A percentile compares a stretch with the other conserved stretches of the same genome.
These are phyloP conservation scores for Proctacanthus coquilletti DNA, from an alignment of 1,140 invertebrate species.

Conservation along the genomic window DNA sequence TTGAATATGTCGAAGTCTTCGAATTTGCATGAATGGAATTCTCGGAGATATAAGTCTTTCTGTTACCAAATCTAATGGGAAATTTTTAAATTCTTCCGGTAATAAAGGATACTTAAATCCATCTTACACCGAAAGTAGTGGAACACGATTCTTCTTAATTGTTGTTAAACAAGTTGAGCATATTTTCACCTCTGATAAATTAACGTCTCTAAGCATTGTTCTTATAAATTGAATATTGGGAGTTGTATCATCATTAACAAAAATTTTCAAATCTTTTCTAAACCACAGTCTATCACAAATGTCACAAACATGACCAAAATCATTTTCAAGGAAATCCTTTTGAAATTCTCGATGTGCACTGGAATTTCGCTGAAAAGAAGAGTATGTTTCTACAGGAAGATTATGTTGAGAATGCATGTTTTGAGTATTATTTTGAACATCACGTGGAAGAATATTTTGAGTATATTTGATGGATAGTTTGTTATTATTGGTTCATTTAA, in stretches of 20 bases:
- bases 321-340: too few relatives aligned
- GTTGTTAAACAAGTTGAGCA: slow-evolving; percentile 11
- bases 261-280: slow-evolving; percentile 11
- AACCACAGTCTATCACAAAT: slow-evolving; percentile 16
- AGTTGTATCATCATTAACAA: slow-evolving; percentile 5
- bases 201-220: slow-evolving; percentile 8
- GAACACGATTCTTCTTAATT: slow-evolving; percentile 11
- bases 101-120: slow-evolving; percentile 14
- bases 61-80: slow-evolving; percentile 10
- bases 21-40: slow-evolving; percentile 25
- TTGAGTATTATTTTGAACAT: too few relatives aligned
- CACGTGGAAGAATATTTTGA: too few relatives aligned
- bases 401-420: too few relatives aligned
- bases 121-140: slow-evolving; percentile 10
- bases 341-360: too few relatives aligned
- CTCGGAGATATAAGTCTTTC: slow-evolving; percentile 19
- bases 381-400: too few relatives aligned
- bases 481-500: too few relatives aligned
- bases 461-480: too few relatives aligned
- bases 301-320: too few relatives aligned
- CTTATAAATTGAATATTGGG: slow-evolving; percentile 10
- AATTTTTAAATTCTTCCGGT: slow-evolving; percentile 8
- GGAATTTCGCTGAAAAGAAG: too few relatives aligned
- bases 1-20: slow-evolving; percentile 16
- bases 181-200: slow-evolving; percentile 7